phyloP scores from a whole-genome alignment of 2,797 vertebrate genomes.

The Podarcis siculus region DNA sequence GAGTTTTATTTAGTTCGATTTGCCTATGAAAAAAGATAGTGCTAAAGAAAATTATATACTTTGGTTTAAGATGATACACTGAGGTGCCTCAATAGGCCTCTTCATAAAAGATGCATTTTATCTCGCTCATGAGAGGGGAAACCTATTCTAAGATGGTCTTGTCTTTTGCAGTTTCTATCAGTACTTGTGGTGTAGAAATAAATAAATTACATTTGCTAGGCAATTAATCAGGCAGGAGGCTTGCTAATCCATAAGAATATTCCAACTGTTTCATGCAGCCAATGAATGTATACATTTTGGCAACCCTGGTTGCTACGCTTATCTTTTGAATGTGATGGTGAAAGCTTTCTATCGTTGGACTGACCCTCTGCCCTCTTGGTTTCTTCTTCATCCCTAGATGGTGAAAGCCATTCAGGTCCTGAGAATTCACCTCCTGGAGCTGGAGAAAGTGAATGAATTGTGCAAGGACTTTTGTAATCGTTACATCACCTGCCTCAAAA shows the following conservation, averaged over 20 bases:
- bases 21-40: too few relatives aligned
- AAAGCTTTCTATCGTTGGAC: neutral
- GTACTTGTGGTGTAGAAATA: neutral
- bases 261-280: neutral
- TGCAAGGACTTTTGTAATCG: constrained; percentile 99
- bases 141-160: neutral
- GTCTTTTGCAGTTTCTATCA: neutral
- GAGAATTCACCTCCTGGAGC: constrained; percentile 94
- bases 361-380: constrained; percentile 11
- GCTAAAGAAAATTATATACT: too few relatives aligned
- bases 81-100: neutral
- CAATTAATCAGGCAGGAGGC: too few relatives aligned
- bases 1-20: too few relatives aligned
- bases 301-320: neutral
- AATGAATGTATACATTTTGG: neutral
- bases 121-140: neutral
- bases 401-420: constrained; percentile 98
- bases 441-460: constrained; percentile 99
- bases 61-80: neutral
- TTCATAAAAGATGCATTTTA: neutral
- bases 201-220: neutral
- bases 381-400: constrained; percentile 82
- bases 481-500: constrained; percentile 99
- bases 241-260: neutral
- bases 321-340: neutral